Conservation (phyloP, 2,113 vertebrate genomes). For the Datnioides undecimradiatus region DNA sequence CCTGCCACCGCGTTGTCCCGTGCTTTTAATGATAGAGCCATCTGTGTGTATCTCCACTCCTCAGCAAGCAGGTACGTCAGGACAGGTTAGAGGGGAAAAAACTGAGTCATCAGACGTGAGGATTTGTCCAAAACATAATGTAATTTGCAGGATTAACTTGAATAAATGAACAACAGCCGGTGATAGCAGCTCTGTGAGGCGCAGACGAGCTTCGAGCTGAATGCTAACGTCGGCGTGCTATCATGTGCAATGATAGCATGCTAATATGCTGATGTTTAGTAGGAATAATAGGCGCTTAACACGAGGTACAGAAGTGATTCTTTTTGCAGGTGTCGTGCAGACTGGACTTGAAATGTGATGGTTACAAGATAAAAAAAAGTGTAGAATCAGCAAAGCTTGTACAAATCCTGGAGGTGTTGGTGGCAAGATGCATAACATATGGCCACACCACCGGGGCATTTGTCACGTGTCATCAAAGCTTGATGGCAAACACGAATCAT, state of each 20-base stretch:
- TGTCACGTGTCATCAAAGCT: no score
- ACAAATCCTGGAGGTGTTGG: no score
- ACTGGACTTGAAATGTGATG: no score
- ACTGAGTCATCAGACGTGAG: not conserved
- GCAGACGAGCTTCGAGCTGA: not conserved
- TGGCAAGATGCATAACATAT: no score
- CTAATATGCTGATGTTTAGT: no score
- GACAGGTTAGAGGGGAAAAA: not conserved
- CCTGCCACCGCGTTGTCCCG: slow-evolving; percentile 15
- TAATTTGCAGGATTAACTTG: not conserved
- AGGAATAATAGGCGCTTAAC: not conserved
- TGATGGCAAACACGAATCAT: no score
- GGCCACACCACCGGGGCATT: not conserved
- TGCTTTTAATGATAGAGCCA: slow-evolving; percentile 39
- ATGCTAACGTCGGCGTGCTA: not conserved
- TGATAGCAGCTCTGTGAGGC: not conserved
- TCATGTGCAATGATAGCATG: not conserved
- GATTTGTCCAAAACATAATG: not conserved
- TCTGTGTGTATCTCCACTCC: slow-evolving; percentile 27
- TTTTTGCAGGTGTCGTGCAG: no score
- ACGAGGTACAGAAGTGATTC: no score
- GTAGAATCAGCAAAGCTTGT: not conserved
- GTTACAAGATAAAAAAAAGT: not conserved
- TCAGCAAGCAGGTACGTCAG: slow-evolving; percentile 16
- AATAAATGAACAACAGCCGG: not conserved